A percentile compares a stretch with the other conserved stretches of the same genome.
Evolutionary conservation across 2,888 invertebrate species (phyloP).

Genomic region (Periphyllus acericola): DNA sequence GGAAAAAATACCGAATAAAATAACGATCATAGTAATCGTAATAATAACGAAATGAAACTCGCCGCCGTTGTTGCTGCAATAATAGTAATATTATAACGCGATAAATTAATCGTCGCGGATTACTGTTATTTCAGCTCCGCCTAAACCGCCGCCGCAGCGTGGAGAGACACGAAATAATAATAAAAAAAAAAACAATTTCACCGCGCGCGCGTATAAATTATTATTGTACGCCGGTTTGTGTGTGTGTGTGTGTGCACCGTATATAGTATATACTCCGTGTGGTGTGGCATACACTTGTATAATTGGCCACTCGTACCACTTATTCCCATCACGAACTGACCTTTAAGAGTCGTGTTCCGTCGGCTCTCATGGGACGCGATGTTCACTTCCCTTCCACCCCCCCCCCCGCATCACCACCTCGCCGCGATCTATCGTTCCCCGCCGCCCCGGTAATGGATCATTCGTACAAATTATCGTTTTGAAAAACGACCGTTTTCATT

Average conservation of each 20-base stretch:
- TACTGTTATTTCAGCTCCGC: conserved; percentile 54
- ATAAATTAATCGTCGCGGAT: conserved; percentile 56
- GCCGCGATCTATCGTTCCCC: background rate
- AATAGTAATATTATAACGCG: conserved; percentile 27
- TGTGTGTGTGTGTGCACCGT: background rate
- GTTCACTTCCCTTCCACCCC: background rate
- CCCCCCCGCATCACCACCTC: no score
- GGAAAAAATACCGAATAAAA: background rate
- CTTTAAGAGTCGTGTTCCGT: conserved; percentile 55
- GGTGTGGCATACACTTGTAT: conserved; percentile 45
- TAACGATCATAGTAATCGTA: no score
- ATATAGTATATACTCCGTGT: background rate
- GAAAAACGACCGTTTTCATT: conserved; percentile 62
- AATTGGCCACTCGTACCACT: conserved; percentile 59
- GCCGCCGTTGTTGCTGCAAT: background rate
- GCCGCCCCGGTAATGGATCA: conserved; percentile 54
- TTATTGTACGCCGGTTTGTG: conserved; percentile 5
- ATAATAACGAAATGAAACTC: background rate
- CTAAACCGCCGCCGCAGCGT: background rate
- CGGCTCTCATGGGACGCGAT: conserved; percentile 39
- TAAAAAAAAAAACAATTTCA: conserved; percentile 56
- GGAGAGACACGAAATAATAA: conserved; percentile 40
- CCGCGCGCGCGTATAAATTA: conserved; percentile 46
- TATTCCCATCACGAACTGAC: conserved; percentile 62
- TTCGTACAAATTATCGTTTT: conserved; percentile 60